Conservation (phyloP, 1,140 invertebrate genomes). For the Geopemphigus sp. region DNA sequence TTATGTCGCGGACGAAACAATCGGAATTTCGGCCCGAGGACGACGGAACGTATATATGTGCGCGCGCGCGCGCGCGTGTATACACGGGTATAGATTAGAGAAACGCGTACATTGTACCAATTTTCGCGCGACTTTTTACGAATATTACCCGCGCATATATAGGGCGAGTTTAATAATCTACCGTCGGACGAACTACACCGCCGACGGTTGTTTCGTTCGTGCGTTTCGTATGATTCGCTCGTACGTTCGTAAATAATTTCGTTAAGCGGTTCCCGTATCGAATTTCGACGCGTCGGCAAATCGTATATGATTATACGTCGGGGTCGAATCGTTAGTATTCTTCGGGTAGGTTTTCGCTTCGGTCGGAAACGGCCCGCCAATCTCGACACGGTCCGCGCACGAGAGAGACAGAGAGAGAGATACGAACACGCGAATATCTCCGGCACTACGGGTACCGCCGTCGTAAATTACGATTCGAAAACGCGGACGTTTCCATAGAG, state of each 20-base stretch:
- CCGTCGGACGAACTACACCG: no score
- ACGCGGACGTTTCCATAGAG: constrained; percentile 31
- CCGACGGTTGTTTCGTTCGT: neutral
- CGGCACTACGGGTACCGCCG: neutral
- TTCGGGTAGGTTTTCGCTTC: neutral
- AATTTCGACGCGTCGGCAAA: neutral
- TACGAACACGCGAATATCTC: constrained; percentile 34
- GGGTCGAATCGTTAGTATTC: neutral
- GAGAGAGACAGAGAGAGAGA: constrained; percentile 17
- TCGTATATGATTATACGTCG: neutral
- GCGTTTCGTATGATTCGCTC: neutral
- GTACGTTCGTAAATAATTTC: neutral
- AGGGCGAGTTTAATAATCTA: no score
- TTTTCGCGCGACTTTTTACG: no score
- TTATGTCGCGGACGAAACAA: neutral
- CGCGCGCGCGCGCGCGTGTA: no score
- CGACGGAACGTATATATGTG: no score
- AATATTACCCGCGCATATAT: neutral
- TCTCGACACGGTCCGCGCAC: neutral
- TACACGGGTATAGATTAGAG: no score
- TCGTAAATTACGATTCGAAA: constrained; percentile 22
- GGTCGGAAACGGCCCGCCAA: no score
- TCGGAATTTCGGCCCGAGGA: neutral
- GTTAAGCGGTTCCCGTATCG: neutral
- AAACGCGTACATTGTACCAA: no score